phyloP scores from a whole-genome alignment of 2,113 vertebrate species.

The Melanerpes aurifrons region DNA sequence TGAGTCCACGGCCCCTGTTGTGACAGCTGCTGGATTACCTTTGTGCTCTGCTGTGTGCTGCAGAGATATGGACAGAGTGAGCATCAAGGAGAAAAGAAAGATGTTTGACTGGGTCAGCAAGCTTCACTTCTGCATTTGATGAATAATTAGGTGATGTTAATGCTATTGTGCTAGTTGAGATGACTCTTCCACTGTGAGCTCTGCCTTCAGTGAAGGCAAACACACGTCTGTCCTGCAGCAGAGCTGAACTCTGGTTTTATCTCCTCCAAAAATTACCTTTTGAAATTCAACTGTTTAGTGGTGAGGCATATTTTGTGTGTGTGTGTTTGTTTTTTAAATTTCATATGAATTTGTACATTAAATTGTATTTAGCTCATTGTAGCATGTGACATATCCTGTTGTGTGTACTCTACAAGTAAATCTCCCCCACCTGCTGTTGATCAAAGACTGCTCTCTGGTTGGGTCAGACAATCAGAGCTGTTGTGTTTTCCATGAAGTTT shows the following conservation, averaged over 20 bases:
- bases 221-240: not conserved
- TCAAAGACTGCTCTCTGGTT: not conserved
- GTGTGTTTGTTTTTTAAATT: not conserved
- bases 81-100: not conserved
- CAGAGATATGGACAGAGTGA: not conserved
- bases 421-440: not conserved
- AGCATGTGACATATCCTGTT: rapidly evolving
- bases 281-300: not conserved
- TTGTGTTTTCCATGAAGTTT: not conserved
- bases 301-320: not conserved
- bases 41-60: not conserved
- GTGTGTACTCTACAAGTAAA: not conserved
- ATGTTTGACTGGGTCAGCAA: slow-evolving; percentile 21
- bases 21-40: not conserved
- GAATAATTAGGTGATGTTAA: slow-evolving; percentile 1
- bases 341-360: not conserved
- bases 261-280: not conserved
- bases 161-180: not conserved
- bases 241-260: not conserved
- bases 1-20: not conserved
- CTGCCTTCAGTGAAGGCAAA: not conserved
- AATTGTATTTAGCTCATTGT: not conserved
- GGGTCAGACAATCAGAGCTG: not conserved
- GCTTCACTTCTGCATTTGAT: not conserved
- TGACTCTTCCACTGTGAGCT: not conserved